Percentiles rank a stretch among this genome's conserved stretches.
phyloP scores from a whole-genome alignment of 1,140 invertebrate species.

The Elymnias hypermnestra region DNA sequence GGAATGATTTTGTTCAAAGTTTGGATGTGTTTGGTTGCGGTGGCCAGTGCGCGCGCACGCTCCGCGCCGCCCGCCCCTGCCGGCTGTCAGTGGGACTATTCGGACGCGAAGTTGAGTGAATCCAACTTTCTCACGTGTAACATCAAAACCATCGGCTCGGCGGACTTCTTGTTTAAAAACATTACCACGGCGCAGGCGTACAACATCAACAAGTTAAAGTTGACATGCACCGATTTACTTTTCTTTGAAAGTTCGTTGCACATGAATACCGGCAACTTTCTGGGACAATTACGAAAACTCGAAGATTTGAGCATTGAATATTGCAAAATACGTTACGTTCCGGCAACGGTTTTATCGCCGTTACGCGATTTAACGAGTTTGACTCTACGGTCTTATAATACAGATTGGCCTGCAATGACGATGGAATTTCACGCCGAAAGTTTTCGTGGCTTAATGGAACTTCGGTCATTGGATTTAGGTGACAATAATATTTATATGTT shows the following conservation, averaged over 20 bases:
- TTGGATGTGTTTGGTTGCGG: constrained; percentile 65
- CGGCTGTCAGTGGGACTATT: constrained; percentile 83
- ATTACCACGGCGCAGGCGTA: constrained; percentile 82
- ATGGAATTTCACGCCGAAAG: constrained; percentile 85
- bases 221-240: constrained; percentile 87
- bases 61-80: constrained; percentile 76
- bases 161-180: constrained; percentile 82
- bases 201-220: constrained; percentile 81
- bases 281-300: constrained; percentile 78
- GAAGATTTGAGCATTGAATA: constrained; percentile 84
- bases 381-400: constrained; percentile 84
- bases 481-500: constrained; percentile 89
- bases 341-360: constrained; percentile 81
- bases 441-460: constrained; percentile 81
- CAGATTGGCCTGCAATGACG: constrained; percentile 88
- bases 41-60: constrained; percentile 64
- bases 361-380: constrained; percentile 83
- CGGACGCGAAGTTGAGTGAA: constrained; percentile 73
- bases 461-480: constrained; percentile 84
- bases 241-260: constrained; percentile 87
- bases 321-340: constrained; percentile 88
- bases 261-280: constrained; percentile 79
- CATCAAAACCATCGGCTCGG: constrained; percentile 83
- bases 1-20: constrained; percentile 72
- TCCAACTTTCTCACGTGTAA: constrained; percentile 81